Percentiles rank a stretch among this genome's conserved stretches.
These are phyloP conservation scores for Azemiops feae DNA, from an alignment of 2,113 vertebrate species.

Conservation along the genomic window DNA sequence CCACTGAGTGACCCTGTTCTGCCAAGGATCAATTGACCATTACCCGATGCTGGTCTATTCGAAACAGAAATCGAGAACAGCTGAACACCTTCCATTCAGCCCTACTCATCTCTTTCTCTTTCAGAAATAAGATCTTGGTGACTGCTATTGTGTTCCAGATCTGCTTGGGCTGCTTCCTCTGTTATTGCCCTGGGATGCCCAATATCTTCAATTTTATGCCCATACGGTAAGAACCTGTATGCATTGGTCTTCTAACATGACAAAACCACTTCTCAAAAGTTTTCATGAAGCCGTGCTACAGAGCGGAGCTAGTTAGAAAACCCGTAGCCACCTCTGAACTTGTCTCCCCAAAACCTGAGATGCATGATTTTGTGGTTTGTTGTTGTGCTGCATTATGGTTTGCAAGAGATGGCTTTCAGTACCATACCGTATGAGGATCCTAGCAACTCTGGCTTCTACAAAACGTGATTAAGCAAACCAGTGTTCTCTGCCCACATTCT, in stretches of 20 bases:
- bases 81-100: neutral
- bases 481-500: neutral
- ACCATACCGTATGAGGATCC: neutral
- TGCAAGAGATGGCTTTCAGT: neutral
- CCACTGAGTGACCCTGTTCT: neutral
- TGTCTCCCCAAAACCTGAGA: neutral
- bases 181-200: constrained; percentile 87
- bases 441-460: neutral
- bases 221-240: constrained; percentile 71
- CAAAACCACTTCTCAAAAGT: neutral
- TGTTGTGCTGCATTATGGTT: neutral
- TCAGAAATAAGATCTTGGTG: constrained; percentile 81
- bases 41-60: neutral
- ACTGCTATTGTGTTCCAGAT: constrained; percentile 84
- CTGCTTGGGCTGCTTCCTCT: constrained; percentile 82
- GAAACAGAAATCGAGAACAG: neutral
- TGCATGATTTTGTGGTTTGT: neutral
- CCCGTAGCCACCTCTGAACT: neutral
- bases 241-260: accelerated
- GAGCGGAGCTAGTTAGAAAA: neutral
- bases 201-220: constrained; percentile 92
- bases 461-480: neutral
- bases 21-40: neutral
- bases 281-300: neutral
- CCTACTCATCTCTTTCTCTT: neutral